Evolutionary conservation across 1,140 invertebrate species (phyloP), one percentile per base, ranked within the genome.

Genomic region (Drosophila nigrodunni): DNA sequence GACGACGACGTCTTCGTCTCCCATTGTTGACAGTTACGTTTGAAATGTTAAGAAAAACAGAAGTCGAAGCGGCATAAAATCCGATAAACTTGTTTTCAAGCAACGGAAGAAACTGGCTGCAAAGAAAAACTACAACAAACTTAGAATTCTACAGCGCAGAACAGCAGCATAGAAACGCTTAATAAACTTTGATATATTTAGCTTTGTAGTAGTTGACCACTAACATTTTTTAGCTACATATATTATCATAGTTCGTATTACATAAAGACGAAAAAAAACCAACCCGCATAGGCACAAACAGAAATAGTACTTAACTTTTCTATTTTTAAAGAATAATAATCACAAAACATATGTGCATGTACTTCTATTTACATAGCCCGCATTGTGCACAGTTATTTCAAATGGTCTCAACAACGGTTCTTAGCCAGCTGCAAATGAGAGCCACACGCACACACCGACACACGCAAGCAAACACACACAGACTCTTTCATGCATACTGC

Each of bases 21-120:
- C 61, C 41, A 76, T 78, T 78, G 77, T 76, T 78, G 77, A 76
- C 74, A 78, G 74, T 78, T 78, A 76, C 73, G 77, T 78, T 78
- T 72, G 61, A 76, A 72, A 76, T 76, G 54, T 30, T 66, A 49
- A 57, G 54, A 82, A 65, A 77, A 82, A 66, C 73, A 79, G 77
- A 76, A 83, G 77, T 71, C 74, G 44, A 39, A 83, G 71, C 67
- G 52, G 59, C 64, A 75, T 25, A 58, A 74, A 69, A 71, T 74
- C 66, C 52, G 58, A 57, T 77, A 86, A 86, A 88, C 80, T 88
- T 47, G 80, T 82, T 83, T 77, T 66, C 47, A 72, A 67, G 41
- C 74, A 82, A 87, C 78, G 75, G 71, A 68, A 86, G 61, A 85
- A 77, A 50, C 65, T 43, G 25, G 81, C 65, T 66, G 73, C 65